Base-by-base conservation (phyloP, 2,888 invertebrate species). In the Exocentrus adspersus region DNA sequence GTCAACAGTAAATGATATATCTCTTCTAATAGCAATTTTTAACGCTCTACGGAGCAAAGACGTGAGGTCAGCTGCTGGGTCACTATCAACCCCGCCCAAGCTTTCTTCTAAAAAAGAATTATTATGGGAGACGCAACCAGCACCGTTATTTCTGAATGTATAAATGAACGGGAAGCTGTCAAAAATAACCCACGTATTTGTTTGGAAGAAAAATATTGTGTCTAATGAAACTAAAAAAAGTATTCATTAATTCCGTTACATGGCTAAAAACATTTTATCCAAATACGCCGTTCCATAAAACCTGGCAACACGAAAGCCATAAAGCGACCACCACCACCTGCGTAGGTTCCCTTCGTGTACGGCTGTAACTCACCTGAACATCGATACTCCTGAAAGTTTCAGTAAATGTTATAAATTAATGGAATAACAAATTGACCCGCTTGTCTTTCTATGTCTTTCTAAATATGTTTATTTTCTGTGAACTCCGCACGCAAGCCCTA, bases 361-460 rank as follows among this genome's bases (percentile, higher is more conserved):
- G 43, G 45, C 60, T 45, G 45, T 45, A 60, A 60, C 30, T 60
- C 30, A 14, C 20, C 37, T 6, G 21, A 42, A 51, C 43, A 19
- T 70, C 70, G 64, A 68, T 68, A 70, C 61, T 63, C 65, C 66
- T 70, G 59, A 70, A 70, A 68, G 64, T 70, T 70, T 70, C 57
- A 70, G 37, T 60, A 68, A 61, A 61, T 48, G 52, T 70, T 70
- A 70, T 62, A 63, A 68, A 70, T 70, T 70, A 60, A 70, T 70
- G 68, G 68, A 70, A 70, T 70, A 66, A 68, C 56, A 63, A 70
- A 70, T 66, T 64, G 46, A 53, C 59, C 37, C 17, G 21, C 21
- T 37, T 46, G 53, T 54, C 53, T 61, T 61, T 52, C 52, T 52
- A 30, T 53, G 53, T 50, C 60, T 60, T 30, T 52, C 52, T 30